A percentile compares a stretch with the other conserved stretches of the same genome.
Evolutionary conservation across 2,113 vertebrate species (phyloP).

Genomic region (Machaerirhynchus nigripectus): DNA sequence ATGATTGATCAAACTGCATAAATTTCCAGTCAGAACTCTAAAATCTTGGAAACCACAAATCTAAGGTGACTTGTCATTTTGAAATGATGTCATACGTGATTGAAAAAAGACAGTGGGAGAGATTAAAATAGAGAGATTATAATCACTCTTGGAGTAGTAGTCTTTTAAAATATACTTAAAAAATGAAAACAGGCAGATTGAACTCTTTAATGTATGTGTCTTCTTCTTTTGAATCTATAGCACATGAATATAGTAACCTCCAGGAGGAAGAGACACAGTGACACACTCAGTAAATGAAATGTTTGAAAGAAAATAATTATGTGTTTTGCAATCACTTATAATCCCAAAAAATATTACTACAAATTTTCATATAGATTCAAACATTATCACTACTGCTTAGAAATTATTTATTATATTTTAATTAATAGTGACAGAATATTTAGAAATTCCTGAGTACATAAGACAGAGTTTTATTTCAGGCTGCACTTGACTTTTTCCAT

Average conservation of each 20-base stretch:
- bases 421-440: background rate
- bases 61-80: background rate
- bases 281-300: background rate
- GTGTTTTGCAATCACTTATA: background rate
- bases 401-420: background rate
- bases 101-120: background rate
- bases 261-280: background rate
- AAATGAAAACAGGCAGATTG: background rate
- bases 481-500: background rate
- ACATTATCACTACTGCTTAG: background rate
- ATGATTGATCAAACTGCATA: background rate
- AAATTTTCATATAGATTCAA: background rate
- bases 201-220: background rate
- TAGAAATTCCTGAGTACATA: background rate
- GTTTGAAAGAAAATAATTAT: background rate
- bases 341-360: background rate
- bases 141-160: background rate
- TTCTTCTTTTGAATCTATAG: background rate
- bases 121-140: background rate
- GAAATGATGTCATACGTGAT: background rate
- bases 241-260: background rate
- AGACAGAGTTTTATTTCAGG: background rate
- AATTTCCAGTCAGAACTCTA: background rate
- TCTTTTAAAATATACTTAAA: background rate
- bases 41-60: background rate